Evolutionary conservation across 2,797 vertebrate genomes (phyloP).

Genomic region (Rhynchotus rufescens): DNA sequence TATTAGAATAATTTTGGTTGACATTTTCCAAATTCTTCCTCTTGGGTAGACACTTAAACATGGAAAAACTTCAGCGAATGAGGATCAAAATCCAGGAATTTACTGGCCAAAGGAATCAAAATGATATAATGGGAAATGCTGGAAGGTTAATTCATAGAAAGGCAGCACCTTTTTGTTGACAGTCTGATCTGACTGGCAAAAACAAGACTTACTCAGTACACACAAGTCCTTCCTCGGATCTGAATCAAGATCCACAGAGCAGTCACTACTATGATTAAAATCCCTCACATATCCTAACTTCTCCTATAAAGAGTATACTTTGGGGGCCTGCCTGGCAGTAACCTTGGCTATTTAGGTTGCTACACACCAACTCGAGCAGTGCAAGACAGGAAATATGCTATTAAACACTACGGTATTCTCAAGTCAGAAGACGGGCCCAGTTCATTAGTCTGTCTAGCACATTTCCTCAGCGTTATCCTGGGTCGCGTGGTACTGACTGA

Average conservation of each 20-base stretch:
- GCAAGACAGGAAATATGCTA: neutral
- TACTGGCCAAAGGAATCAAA: neutral
- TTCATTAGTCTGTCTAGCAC: neutral
- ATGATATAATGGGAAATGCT: neutral
- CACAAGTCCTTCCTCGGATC: neutral
- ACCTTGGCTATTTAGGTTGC: slow-evolving; percentile 6
- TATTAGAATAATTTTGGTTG: neutral
- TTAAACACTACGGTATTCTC: neutral
- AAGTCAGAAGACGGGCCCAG: neutral
- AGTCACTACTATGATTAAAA: slow-evolving; percentile 2
- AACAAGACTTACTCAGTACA: neutral
- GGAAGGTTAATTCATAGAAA: neutral
- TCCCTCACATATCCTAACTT: neutral
- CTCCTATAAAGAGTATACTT: neutral
- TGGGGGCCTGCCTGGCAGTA: slow-evolving; percentile 23
- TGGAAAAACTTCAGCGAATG: neutral
- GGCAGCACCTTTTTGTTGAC: neutral
- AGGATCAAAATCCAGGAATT: neutral
- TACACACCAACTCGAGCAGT: neutral
- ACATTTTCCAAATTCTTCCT: neutral
- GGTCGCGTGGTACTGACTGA: neutral
- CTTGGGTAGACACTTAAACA: neutral
- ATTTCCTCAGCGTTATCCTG: neutral
- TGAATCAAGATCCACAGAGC: neutral
- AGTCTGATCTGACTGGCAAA: neutral